Evolutionary conservation across 1,140 invertebrate species (phyloP).

Genomic region (Elymnias hypermnestra): DNA sequence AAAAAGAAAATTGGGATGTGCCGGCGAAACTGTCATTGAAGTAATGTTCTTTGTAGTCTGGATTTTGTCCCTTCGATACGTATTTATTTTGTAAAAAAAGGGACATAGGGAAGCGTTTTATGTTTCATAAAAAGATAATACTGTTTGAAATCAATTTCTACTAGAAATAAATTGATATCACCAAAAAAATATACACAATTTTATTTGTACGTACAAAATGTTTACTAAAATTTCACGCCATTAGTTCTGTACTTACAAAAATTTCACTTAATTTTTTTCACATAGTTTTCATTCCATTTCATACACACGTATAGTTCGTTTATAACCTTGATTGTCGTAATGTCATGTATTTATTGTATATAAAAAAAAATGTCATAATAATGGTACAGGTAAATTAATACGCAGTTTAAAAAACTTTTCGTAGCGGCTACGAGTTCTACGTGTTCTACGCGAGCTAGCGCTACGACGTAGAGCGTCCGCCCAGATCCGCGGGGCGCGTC

Average conservation of each 20-base stretch:
- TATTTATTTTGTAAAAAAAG: constrained; percentile 7
- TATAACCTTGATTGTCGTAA: constrained; percentile 6
- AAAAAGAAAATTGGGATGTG: constrained; percentile 45
- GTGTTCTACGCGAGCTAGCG: constrained; percentile 13
- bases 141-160: no score
- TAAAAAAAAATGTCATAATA: background rate
- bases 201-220: no score
- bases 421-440: constrained; percentile 29
- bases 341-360: background rate
- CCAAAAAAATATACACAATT: no score
- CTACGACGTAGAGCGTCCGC: constrained; percentile 55
- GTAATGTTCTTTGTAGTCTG: constrained; percentile 51
- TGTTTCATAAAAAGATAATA: background rate
- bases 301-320: constrained; percentile 3
- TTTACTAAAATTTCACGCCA: background rate
- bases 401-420: constrained; percentile 33
- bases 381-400: background rate
- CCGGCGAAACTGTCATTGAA: constrained; percentile 36
- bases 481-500: constrained; percentile 49
- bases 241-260: constrained; percentile 40
- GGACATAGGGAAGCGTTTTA: background rate
- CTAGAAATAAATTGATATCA: no score
- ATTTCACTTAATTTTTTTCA: constrained; percentile 22
- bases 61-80: constrained; percentile 22
- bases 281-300: constrained; percentile 15